phyloP scores from a whole-genome alignment of 2,888 invertebrate genomes.

The Synergus japonicus region DNA sequence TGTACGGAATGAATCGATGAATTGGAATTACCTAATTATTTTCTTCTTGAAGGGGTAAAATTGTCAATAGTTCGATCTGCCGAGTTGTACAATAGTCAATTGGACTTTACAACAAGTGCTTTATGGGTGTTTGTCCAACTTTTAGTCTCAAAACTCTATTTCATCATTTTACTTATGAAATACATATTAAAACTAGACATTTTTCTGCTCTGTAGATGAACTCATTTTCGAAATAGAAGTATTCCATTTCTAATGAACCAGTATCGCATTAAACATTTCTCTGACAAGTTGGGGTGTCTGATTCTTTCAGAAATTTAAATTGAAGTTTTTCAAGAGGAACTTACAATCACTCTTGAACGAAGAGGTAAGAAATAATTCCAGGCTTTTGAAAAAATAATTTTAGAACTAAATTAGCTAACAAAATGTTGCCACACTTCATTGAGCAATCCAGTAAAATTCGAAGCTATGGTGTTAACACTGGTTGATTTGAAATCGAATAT shows the following conservation, averaged over 20 bases:
- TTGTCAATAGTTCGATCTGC: neutral
- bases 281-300: too few relatives aligned
- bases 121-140: neutral
- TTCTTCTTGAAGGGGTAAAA: neutral
- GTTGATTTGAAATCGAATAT: slow-evolving; percentile 7
- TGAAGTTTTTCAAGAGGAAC: too few relatives aligned
- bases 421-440: neutral
- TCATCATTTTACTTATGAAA: too few relatives aligned
- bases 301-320: too few relatives aligned
- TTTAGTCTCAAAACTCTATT: too few relatives aligned
- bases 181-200: too few relatives aligned
- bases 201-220: too few relatives aligned
- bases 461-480: neutral
- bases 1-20: neutral
- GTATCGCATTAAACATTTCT: neutral
- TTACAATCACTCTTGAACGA: too few relatives aligned
- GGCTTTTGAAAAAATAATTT: too few relatives aligned
- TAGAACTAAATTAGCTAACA: too few relatives aligned
- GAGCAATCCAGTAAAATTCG: neutral
- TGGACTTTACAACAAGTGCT: neutral
- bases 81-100: neutral
- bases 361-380: too few relatives aligned
- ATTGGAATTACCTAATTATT: neutral
- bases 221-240: neutral
- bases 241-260: slow-evolving; percentile 10